Conservation (phyloP, 2,888 invertebrate species). For the Lasius platythorax region DNA sequence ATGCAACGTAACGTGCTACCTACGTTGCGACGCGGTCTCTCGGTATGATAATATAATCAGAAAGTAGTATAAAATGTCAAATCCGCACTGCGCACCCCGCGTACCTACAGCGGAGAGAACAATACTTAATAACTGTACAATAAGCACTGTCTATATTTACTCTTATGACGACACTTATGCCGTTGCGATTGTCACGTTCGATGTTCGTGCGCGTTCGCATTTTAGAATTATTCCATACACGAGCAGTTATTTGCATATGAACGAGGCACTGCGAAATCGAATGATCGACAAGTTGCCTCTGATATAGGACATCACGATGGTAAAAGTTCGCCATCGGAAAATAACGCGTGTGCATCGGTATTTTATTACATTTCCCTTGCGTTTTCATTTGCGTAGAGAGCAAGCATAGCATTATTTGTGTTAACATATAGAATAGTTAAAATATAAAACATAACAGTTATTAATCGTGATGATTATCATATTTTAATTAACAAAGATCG, state of each 20-base stretch:
- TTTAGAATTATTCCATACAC: slow-evolving; percentile 26
- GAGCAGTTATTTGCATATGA: slow-evolving; percentile 2
- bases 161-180: slow-evolving; percentile 4
- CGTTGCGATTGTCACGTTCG: slow-evolving; percentile 41
- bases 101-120: neutral
- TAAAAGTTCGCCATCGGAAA: slow-evolving; percentile 3
- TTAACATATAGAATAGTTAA: neutral
- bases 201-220: slow-evolving; percentile 28
- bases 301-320: neutral
- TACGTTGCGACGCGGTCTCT: slow-evolving; percentile 3
- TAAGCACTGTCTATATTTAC: slow-evolving; percentile 9
- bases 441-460: neutral
- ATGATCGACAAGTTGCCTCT: slow-evolving; percentile 11
- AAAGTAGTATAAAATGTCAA: slow-evolving; percentile 45
- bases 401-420: neutral
- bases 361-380: neutral
- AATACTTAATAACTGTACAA: slow-evolving; percentile 37
- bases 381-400: slow-evolving; percentile 4
- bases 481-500: neutral
- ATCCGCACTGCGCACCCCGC: neutral
- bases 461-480: neutral
- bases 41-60: slow-evolving; percentile 46
- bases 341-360: neutral
- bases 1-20: slow-evolving; percentile 48
- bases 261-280: neutral